Base-by-base conservation (phyloP, 1,140 invertebrate species). In the Agrilus planipennis region DNA sequence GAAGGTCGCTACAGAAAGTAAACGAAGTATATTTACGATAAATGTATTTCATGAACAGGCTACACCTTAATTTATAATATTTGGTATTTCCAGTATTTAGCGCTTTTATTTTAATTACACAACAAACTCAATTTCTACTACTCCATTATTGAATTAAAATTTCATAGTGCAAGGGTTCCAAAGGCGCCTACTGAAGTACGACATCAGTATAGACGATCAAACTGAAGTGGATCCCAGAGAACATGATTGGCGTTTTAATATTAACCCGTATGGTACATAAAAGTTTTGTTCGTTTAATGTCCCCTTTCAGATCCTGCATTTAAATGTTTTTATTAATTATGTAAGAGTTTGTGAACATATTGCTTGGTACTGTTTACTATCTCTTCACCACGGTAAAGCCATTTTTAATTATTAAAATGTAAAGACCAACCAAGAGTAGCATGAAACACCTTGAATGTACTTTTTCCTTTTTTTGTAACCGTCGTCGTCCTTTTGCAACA, bases 171-270 rank as follows among this genome's bases (percentile, higher is more conserved):
- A 50, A 44, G 45, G 50, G 27, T 42, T 45, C 47, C 58, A 53
- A 50, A 57, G 62, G 53, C 61, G 60, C 23, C 57, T 58, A 19
- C 58, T 67, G 40, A 59, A 58, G 36, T 64, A 65, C 57, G 67
- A 69, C 51, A 70, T 70, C 57, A 70, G 67, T 60, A 53, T 70
- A 46, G 68, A 70, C 50, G 68, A 69, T 52, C 63, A 70, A 50
- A 62, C 61, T 18, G 68, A 70, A 53, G 63, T 66, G 54, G 68
- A 69, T 55, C 63, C 62, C 34, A 58, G 62, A 38, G 68, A 70
- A 58, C 68, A 70, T 52, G 68, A 70, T 54, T 70, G 68, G 68
- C 59, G 66, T 35, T 69, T 69, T 62, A 59, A 65, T 49, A 58
- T 69, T 49, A 56, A 55, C 36, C 47, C 47, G 56, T 50, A 62